A percentile compares a stretch with the other conserved stretches of the same genome.
These are phyloP conservation scores for Mormyrops boulengeri DNA, from an alignment of 2,797 vertebrate species.

Conservation along the genomic window DNA sequence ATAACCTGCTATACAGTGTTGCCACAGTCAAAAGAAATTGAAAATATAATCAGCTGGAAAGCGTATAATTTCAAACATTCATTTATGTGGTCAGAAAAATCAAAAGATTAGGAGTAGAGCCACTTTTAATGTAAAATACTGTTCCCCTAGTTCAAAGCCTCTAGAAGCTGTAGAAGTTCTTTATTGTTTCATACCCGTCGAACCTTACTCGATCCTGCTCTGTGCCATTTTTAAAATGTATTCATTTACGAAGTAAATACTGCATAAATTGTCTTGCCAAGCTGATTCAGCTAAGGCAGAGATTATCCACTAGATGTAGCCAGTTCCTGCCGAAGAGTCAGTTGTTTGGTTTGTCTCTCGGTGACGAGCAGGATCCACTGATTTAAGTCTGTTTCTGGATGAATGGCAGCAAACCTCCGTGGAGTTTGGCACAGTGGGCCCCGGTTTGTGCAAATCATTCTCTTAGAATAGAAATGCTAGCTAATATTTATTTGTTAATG, in stretches of 20 bases:
- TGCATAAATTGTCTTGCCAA: constrained; percentile 16
- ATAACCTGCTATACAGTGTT: neutral
- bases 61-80: neutral
- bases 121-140: neutral
- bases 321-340: constrained; percentile 25
- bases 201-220: neutral
- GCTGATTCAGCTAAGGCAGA: constrained; percentile 7
- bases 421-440: constrained; percentile 30
- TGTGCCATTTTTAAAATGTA: neutral
- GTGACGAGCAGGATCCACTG: constrained; percentile 19
- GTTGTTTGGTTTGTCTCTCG: constrained; percentile 16
- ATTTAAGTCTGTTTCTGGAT: constrained; percentile 14
- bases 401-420: constrained; percentile 16
- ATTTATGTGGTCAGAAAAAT: neutral
- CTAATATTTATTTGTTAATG: constrained; percentile 43
- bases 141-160: neutral
- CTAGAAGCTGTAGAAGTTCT: neutral
- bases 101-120: neutral
- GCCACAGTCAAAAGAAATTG: neutral
- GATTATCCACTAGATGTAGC: constrained; percentile 23
- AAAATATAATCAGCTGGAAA: neutral
- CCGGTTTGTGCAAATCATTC: constrained; percentile 40
- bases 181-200: neutral
- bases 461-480: constrained; percentile 36
- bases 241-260: neutral